Evolutionary conservation across 2,888 invertebrate species (phyloP), one percentile per base, ranked within the genome.

Genomic region (Agrotis segetum): DNA sequence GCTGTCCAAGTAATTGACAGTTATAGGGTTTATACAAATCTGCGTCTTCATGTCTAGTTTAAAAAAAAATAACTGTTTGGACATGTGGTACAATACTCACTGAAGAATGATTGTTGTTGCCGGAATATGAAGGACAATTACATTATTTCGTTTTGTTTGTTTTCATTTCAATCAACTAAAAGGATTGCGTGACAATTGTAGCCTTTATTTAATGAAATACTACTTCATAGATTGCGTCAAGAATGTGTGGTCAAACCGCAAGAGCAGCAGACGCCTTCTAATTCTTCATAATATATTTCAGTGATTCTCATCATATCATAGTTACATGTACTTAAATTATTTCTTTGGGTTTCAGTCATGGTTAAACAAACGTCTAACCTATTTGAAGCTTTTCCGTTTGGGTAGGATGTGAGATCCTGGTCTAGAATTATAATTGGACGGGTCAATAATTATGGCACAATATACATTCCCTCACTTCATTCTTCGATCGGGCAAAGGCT

Each of bases 131-230:
- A 29, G 55, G 29, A 17, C 9, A 5, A 3, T 34, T n/a, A 24
- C 6, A 5, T 34, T 40, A 40, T 40, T 9, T 11, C 40, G 11
- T 9, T 17, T 46, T 21, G 50, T 46, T 14, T 21, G 21, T 60
- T 72, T 60, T 52, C 5, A 49, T 13, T 71, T 53, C 47, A 53
- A 71, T 71, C 52, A 62, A 61, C 60, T 73, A 71, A 71, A 61
- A 47, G 16, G 46, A n/a, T 13, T 9, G 9, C 40, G 40, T 34
- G 40, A 40, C 34, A 40, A 40, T 40, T 40, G 11, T 40, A 11
- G 11, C 40, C 40, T 40, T 40, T 9, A 11, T 40, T 40, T 40
- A 40, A 40, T 40, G 9, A 40, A 40, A 40, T 40, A 11, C 40
- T 11, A 40, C 11, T 40, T 40, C 40, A 40, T 11, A 40, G 9